Conservation (phyloP, 2,797 vertebrate genomes). For the Distichodus sexfasciatus region DNA sequence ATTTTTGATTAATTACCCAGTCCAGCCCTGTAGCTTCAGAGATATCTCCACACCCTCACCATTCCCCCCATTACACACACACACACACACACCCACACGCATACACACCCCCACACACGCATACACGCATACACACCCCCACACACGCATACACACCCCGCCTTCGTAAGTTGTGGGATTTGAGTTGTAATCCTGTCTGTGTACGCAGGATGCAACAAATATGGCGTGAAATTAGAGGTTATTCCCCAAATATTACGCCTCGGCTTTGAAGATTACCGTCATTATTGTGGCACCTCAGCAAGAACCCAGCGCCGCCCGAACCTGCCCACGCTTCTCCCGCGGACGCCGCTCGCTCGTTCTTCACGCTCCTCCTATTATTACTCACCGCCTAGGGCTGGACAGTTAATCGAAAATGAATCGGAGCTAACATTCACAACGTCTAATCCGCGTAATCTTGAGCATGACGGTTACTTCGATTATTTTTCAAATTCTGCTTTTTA, state of each 20-base stretch:
- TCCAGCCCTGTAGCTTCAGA: slow-evolving; percentile 33
- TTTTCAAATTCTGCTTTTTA: too few species aligned
- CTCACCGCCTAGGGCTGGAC: background rate
- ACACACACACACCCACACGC: background rate
- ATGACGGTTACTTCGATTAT: too few species aligned
- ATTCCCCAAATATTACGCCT: slow-evolving; percentile 57
- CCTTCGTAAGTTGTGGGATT: slow-evolving; percentile 60
- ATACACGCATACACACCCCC: background rate
- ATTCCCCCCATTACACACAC: too few species aligned
- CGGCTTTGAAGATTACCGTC: slow-evolving; percentile 57
- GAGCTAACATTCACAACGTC: too few species aligned
- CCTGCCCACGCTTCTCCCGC: slow-evolving; percentile 28
- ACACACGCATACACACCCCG: background rate
- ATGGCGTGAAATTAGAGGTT: slow-evolving; percentile 80
- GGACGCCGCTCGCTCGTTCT: slow-evolving; percentile 49
- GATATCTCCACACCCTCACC: slow-evolving; percentile 33
- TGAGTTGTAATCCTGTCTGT: slow-evolving; percentile 73
- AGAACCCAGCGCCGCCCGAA: slow-evolving; percentile 25
- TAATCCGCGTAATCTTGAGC: too few species aligned
- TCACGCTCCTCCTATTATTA: slow-evolving; percentile 5
- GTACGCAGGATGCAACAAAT: slow-evolving; percentile 75
- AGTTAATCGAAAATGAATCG: too few species aligned
- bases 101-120: background rate
- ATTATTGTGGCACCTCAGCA: slow-evolving; percentile 26
- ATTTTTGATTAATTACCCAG: slow-evolving; percentile 28